phyloP scores from a whole-genome alignment of 2,113 vertebrate genomes.

The Podocnemis expansa region DNA sequence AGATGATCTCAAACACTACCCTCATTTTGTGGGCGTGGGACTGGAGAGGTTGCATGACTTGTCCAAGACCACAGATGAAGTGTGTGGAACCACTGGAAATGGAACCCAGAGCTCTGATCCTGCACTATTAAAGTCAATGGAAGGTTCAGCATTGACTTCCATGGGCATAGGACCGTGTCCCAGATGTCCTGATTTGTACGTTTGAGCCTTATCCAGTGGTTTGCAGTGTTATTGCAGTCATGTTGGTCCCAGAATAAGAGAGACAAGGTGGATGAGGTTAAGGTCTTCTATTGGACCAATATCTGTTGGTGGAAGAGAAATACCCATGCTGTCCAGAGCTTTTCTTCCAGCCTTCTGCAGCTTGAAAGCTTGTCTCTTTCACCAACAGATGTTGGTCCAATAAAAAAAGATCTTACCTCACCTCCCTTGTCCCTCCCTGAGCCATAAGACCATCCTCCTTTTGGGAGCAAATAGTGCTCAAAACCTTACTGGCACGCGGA shows the following conservation, averaged over 20 bases:
- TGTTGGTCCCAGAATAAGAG: background rate
- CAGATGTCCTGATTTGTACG: background rate
- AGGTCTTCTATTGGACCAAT: background rate
- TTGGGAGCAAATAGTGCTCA: background rate
- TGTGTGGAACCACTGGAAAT: background rate
- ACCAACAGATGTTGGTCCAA: background rate
- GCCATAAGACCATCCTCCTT: fast-evolving
- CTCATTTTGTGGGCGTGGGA: background rate
- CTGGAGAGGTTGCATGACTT: background rate
- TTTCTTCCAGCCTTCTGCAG: background rate
- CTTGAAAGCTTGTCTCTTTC: background rate
- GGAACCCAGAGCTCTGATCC: background rate
- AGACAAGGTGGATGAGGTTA: background rate
- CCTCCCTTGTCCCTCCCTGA: background rate
- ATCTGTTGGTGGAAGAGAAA: background rate
- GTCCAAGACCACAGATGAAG: background rate
- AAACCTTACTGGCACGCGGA: background rate
- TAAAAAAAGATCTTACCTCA: background rate
- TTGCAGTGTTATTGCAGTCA: background rate
- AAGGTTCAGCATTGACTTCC: background rate
- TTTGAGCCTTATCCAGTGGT: background rate
- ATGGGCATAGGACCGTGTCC: background rate
- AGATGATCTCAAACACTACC: background rate
- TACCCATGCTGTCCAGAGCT: background rate
- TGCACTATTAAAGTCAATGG: background rate